Percentiles rank a stretch among this genome's conserved stretches.
These are phyloP conservation scores for Lissonota sp. DNA, from an alignment of 2,888 invertebrate genomes.

Conservation along the genomic window DNA sequence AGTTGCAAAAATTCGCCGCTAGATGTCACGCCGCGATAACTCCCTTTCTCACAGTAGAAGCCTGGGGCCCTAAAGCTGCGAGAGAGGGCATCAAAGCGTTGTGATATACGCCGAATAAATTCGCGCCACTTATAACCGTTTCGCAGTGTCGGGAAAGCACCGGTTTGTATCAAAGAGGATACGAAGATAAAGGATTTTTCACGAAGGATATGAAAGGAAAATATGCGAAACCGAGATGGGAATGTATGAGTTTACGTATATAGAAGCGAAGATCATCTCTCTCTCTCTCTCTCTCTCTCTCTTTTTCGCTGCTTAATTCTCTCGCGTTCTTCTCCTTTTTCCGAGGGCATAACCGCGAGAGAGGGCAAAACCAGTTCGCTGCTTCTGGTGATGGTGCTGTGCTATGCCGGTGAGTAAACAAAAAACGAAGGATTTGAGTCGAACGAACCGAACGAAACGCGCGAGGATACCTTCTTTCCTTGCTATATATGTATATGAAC, in stretches of 20 bases:
- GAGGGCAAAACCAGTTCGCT: conserved; percentile 82
- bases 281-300: conserved; percentile 29
- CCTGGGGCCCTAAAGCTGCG: too few species aligned
- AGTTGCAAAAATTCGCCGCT: too few species aligned
- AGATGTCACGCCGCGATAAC: too few species aligned
- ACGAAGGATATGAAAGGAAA: conserved; percentile 42
- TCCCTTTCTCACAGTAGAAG: too few species aligned
- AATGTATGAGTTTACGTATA: conserved; percentile 33
- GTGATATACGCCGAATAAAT: too few species aligned
- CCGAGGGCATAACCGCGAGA: conserved; percentile 76
- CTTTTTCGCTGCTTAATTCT: conserved; percentile 44
- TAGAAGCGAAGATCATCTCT: conserved; percentile 41
- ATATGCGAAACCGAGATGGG: conserved; percentile 39
- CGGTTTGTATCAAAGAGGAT: conserved; percentile 28
- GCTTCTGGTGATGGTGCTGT: conserved; percentile 58
- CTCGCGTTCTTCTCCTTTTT: conserved; percentile 62
- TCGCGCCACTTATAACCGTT: neutral
- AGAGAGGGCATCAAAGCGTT: too few species aligned
- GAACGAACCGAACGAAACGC: conserved; percentile 66
- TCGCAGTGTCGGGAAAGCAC: conserved; percentile 70
- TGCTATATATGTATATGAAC: conserved; percentile 14
- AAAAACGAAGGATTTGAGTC: conserved; percentile 78
- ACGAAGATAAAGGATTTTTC: conserved; percentile 46
- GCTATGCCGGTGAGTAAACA: conserved; percentile 81
- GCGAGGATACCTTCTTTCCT: conserved; percentile 61